Percentiles rank a stretch among this genome's conserved stretches.
Conservation (phyloP, 2,797 vertebrate genomes). For the Morelia viridis region DNA sequence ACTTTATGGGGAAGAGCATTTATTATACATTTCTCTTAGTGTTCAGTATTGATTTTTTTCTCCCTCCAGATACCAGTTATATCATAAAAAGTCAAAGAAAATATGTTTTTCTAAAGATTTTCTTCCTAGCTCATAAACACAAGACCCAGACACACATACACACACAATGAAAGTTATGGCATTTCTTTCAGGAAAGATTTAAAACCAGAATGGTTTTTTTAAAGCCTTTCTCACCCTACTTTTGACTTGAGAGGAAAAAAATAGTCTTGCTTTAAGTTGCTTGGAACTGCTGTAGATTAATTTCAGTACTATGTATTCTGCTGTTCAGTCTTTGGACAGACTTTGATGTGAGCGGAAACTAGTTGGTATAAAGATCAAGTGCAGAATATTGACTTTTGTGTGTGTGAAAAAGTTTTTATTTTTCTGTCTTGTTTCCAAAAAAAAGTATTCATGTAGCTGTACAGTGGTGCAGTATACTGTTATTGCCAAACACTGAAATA, state of each 20-base stretch:
- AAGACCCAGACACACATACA: neutral
- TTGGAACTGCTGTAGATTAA: constrained; percentile 1
- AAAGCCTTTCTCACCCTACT: neutral
- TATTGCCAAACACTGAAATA: constrained; percentile 12
- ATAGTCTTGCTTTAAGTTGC: constrained; percentile 19
- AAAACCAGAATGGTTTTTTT: constrained; percentile 5
- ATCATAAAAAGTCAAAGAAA: constrained; percentile 33
- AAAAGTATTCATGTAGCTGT: neutral
- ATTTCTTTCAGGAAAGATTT: neutral
- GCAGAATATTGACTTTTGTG: neutral
- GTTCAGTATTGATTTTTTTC: constrained; percentile 16
- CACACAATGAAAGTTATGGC: neutral
- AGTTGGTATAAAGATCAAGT: constrained; percentile 11
- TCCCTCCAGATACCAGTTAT: neutral
- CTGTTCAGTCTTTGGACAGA: constrained; percentile 10
- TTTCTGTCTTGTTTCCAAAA: neutral
- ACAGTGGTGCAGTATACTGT: neutral
- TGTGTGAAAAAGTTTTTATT: neutral
- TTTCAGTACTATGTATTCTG: constrained; percentile 8
- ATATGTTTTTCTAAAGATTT: constrained; percentile 23
- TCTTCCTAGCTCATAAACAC: constrained; percentile 21
- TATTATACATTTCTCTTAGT: constrained; percentile 25
- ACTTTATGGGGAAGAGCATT: constrained; percentile 22
- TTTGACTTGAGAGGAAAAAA: neutral
- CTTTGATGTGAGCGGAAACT: neutral